These are phyloP conservation scores for Hermetia illucens DNA, from an alignment of 1,140 invertebrate species.

Conservation along the genomic window DNA sequence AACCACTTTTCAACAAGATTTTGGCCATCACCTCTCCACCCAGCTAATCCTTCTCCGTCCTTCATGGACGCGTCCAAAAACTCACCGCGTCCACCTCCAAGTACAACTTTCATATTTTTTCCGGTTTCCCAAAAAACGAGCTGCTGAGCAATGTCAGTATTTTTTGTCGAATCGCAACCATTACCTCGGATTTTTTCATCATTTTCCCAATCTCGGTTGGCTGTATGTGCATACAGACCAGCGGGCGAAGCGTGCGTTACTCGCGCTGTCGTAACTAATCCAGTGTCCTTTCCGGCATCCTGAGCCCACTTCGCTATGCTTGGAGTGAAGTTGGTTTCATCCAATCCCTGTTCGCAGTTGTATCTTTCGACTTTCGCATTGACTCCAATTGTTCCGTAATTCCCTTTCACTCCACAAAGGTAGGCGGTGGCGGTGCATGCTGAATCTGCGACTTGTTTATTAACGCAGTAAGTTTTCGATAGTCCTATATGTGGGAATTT, in stretches of 20 bases:
- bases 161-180: constrained; percentile 18
- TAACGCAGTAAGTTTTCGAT: constrained; percentile 66
- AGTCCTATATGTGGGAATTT: constrained; percentile 54
- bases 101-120: constrained; percentile 42
- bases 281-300: constrained; percentile 52
- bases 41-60: constrained; percentile 49
- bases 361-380: constrained; percentile 40
- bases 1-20: constrained; percentile 55
- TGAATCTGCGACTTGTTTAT: constrained; percentile 62
- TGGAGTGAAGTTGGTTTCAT: constrained; percentile 36
- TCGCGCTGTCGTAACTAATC: constrained; percentile 61
- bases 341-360: constrained; percentile 31
- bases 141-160: constrained; percentile 58
- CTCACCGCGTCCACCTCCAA: constrained; percentile 57
- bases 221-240: constrained; percentile 64
- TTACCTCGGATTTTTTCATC: constrained; percentile 42
- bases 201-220: constrained; percentile 63
- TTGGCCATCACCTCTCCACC: constrained; percentile 37
- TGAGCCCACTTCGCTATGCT: constrained; percentile 51
- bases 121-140: constrained; percentile 52
- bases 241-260: constrained; percentile 70
- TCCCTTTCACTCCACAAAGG: constrained; percentile 66
- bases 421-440: constrained; percentile 68
- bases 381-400: constrained; percentile 58
- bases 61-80: constrained; percentile 43